These are phyloP conservation scores for Pelobates cultripes DNA, from an alignment of 2,797 vertebrate species.

Conservation along the genomic window DNA sequence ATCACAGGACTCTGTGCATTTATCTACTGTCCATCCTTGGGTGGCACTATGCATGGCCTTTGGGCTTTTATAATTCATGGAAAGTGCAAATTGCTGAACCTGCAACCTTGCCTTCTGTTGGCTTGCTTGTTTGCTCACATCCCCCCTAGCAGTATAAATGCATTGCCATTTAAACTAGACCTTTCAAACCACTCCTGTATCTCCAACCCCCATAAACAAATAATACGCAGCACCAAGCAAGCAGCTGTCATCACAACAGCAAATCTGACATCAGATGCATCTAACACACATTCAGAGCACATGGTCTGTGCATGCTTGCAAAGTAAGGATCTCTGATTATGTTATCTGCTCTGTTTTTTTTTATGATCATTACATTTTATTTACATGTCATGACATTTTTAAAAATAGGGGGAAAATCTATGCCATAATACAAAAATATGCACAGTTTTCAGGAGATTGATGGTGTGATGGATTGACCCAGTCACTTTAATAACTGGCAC, in stretches of 20 bases:
- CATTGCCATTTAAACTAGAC: neutral
- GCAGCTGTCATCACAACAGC: slow-evolving; percentile 39
- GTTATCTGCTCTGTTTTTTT: neutral
- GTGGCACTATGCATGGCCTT: neutral
- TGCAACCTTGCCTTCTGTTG: slow-evolving; percentile 55
- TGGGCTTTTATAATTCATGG: slow-evolving; percentile 12
- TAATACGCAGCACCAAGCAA: slow-evolving; percentile 21
- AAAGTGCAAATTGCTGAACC: slow-evolving; percentile 45
- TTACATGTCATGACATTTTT: no score
- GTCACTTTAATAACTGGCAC: no score
- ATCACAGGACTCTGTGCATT: no score
- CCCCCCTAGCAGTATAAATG: slow-evolving; percentile 49
- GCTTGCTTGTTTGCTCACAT: slow-evolving; percentile 53
- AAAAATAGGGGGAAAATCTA: no score
- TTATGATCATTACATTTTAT: no score
- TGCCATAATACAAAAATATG: no score
- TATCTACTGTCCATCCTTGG: no score
- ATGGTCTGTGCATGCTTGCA: neutral
- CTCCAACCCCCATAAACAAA: neutral
- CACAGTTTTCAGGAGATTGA: no score
- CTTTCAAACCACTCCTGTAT: slow-evolving; percentile 42
- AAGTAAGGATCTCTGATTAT: slow-evolving; percentile 30
- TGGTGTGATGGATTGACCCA: no score
- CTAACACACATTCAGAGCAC: neutral
- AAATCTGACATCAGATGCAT: neutral